Evolutionary conservation across 1,140 invertebrate genomes (phyloP).

Genomic region (Mesaphorura yosii): DNA sequence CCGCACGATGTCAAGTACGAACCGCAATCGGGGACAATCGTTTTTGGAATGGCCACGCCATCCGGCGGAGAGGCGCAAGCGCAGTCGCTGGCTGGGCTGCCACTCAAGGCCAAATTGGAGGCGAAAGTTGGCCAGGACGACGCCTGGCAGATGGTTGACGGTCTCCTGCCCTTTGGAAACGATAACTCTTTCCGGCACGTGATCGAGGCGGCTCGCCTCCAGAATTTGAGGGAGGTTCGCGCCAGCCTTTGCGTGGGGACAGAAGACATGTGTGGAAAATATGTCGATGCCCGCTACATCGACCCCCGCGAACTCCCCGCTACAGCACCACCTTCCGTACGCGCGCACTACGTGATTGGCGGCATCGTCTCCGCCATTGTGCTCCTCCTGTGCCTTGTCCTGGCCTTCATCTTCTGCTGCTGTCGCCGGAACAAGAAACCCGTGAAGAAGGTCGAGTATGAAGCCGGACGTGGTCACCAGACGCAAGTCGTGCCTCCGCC

Average conservation of each 20-base stretch:
- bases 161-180: no score
- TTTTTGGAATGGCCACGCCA: no score
- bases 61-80: no score
- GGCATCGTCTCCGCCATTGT: constrained; percentile 63
- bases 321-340: constrained; percentile 24
- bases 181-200: no score
- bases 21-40: constrained; percentile 55
- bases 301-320: constrained; percentile 30
- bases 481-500: constrained; percentile 67
- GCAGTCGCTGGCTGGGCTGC: no score
- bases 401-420: constrained; percentile 64
- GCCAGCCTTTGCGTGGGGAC: constrained; percentile 29
- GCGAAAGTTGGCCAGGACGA: no score
- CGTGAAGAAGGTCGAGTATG: constrained; percentile 66
- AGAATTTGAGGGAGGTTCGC: constrained; percentile 21
- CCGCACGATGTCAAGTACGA: constrained; percentile 70
- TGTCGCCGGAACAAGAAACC: constrained; percentile 77
- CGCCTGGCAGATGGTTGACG: no score
- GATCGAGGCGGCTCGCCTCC: constrained; percentile 24
- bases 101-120: no score
- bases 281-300: constrained; percentile 29
- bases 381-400: constrained; percentile 59
- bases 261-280: constrained; percentile 26
- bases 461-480: constrained; percentile 68
- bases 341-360: constrained; percentile 29